These are phyloP conservation scores for Nesidiocoris tenuis DNA, from an alignment of 2,888 invertebrate species.

Conservation along the genomic window DNA sequence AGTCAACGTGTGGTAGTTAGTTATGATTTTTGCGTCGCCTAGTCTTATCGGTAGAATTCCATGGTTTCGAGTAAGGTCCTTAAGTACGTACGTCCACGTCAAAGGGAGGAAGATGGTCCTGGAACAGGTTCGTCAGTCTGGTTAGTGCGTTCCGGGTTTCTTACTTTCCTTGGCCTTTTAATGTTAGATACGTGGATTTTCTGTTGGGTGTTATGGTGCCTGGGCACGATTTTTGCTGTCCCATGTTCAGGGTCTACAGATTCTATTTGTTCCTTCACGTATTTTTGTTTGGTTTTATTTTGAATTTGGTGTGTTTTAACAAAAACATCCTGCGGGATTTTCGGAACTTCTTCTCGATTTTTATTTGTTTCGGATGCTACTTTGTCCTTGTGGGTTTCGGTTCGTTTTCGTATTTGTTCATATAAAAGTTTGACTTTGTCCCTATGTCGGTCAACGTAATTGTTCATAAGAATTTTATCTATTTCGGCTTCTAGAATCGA, in stretches of 20 bases:
- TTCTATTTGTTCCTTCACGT: background rate
- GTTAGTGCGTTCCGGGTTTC: no score
- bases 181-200: slow-evolving; percentile 20
- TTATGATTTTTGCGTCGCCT: no score
- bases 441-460: slow-evolving; percentile 1
- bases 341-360: slow-evolving; percentile 47
- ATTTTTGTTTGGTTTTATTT: slow-evolving; percentile 6
- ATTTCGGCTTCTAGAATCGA: background rate
- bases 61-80: no score
- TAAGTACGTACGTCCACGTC: no score
- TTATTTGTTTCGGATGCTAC: slow-evolving; percentile 52
- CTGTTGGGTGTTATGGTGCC: slow-evolving; percentile 8
- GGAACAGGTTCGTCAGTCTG: no score
- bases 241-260: background rate
- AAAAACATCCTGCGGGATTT: slow-evolving; percentile 1
- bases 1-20: no score
- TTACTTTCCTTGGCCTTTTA: slow-evolving; percentile 3
- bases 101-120: no score
- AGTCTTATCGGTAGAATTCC: no score
- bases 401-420: no score
- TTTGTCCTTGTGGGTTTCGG: slow-evolving; percentile 52
- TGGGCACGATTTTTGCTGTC: background rate
- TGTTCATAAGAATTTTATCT: no score
- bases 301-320: slow-evolving; percentile 7
- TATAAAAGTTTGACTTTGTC: no score